Evolutionary conservation across 2,888 invertebrate genomes (phyloP).

Genomic region (Caenorhabditis sp.): DNA sequence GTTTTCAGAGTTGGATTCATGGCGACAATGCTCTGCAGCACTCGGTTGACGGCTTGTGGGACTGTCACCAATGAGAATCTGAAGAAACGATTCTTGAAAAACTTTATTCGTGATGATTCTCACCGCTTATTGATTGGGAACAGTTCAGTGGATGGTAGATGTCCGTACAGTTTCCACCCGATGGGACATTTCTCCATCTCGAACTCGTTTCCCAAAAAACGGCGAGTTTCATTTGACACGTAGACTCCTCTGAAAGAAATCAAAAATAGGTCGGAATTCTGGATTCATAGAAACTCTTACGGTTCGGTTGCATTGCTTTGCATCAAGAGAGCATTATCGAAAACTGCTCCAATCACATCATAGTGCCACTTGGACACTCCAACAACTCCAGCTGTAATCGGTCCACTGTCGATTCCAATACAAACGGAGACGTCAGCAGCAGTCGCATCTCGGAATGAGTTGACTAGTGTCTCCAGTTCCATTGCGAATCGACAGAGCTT

Average conservation of each 20-base stretch:
- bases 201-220: conserved; percentile 63
- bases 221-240: conserved; percentile 71
- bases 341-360: conserved; percentile 78
- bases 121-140: conserved; percentile 73
- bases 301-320: conserved; percentile 72
- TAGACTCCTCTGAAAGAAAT: conserved; percentile 70
- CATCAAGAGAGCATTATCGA: conserved; percentile 78
- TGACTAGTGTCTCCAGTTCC: conserved; percentile 70
- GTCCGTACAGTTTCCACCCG: conserved; percentile 62
- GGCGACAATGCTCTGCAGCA: conserved; percentile 75
- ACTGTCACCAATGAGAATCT: conserved; percentile 81
- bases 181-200: conserved; percentile 64
- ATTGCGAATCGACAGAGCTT: conserved; percentile 71
- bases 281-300: conserved; percentile 34
- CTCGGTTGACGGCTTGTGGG: conserved; percentile 80
- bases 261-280: no score
- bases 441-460: conserved; percentile 80
- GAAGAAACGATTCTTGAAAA: conserved; percentile 1
- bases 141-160: conserved; percentile 53
- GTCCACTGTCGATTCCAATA: conserved; percentile 76
- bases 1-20: conserved; percentile 67
- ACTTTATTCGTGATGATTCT: not conserved
- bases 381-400: conserved; percentile 75
- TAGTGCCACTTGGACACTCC: conserved; percentile 82
- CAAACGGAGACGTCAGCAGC: conserved; percentile 76